Percentiles rank a stretch among this genome's conserved stretches.
Conservation (phyloP, 2,888 invertebrate genomes). For the Gortyna flavago region DNA sequence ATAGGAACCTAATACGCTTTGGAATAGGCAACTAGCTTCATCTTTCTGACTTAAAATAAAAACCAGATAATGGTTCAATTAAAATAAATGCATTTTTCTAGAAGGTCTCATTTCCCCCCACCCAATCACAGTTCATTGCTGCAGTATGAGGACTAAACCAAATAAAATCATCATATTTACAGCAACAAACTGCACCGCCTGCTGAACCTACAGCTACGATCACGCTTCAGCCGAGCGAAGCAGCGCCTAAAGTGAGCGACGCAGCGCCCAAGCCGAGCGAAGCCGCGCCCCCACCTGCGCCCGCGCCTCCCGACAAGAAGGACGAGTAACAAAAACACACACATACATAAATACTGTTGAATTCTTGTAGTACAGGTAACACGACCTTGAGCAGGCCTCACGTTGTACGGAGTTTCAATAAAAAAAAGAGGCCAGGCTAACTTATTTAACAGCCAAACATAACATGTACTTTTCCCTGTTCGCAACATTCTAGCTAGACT, state of each 20-base stretch:
- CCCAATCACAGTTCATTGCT: neutral
- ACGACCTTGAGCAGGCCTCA: neutral
- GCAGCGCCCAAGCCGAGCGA: constrained; percentile 14
- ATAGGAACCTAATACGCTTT: neutral
- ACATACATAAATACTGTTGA: neutral
- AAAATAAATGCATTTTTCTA: neutral
- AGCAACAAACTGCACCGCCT: constrained; percentile 63
- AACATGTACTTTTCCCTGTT: constrained; percentile 14
- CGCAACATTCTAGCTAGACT: constrained; percentile 19
- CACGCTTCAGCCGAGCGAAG: constrained; percentile 66
- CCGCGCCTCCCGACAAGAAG: constrained; percentile 74
- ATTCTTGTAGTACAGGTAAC: neutral
- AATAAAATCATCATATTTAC: constrained; percentile 11
- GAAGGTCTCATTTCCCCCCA: neutral
- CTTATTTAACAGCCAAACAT: constrained; percentile 3
- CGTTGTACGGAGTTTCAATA: neutral
- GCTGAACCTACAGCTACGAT: constrained; percentile 72
- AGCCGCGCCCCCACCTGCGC: constrained; percentile 69
- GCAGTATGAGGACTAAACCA: neutral
- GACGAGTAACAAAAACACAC: constrained; percentile 26
- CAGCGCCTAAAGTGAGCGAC: constrained; percentile 28
- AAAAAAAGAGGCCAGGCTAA: neutral
- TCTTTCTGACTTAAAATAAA: neutral
- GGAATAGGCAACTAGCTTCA: neutral
- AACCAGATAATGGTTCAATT: neutral